phyloP scores from a whole-genome alignment of 2,888 invertebrate genomes.

The Lasioglossum zephyrum region DNA sequence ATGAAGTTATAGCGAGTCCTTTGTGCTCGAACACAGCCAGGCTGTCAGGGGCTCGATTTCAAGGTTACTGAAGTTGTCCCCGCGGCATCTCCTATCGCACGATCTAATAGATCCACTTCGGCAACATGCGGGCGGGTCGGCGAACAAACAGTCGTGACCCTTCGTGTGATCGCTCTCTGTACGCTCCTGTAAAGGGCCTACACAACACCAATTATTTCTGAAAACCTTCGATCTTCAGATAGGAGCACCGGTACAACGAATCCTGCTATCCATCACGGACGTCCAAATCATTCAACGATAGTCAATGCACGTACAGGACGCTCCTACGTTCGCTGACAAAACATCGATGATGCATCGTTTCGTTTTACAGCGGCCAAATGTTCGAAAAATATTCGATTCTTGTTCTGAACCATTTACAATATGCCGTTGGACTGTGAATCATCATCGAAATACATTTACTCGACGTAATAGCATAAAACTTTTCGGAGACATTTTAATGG shows the following conservation, averaged over 20 bases:
- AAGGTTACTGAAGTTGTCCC: constrained; percentile 31
- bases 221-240: constrained; percentile 17
- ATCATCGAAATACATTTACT: no score
- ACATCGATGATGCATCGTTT: background rate
- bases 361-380: background rate
- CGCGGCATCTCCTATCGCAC: constrained; percentile 36
- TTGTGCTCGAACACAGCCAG: background rate
- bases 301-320: background rate
- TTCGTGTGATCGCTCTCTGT: constrained; percentile 17
- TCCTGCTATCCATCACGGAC: constrained; percentile 28
- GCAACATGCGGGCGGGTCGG: constrained; percentile 54
- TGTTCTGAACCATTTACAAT: background rate
- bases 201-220: constrained; percentile 31
- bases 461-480: background rate
- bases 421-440: no score
- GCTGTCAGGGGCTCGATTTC: constrained; percentile 1
- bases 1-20: constrained; percentile 1
- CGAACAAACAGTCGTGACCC: constrained; percentile 44
- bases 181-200: constrained; percentile 19
- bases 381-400: background rate
- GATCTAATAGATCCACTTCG: constrained; percentile 52
- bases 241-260: constrained; percentile 22
- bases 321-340: background rate
- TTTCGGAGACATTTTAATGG: background rate
- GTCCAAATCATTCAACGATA: constrained; percentile 13